phyloP scores from a whole-genome alignment of 1,140 invertebrate species.

The Varroa destructor region DNA sequence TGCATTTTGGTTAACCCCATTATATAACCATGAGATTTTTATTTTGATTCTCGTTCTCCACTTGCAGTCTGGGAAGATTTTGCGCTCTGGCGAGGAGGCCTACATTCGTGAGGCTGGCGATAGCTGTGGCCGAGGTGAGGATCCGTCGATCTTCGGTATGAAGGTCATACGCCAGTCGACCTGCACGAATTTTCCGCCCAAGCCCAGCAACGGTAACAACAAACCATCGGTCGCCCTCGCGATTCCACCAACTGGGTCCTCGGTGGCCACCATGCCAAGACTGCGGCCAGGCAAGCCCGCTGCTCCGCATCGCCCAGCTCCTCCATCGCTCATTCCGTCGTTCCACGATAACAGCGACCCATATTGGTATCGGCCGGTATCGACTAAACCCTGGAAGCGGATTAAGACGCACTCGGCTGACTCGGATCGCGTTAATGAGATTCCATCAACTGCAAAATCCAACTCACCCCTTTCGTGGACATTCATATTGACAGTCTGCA shows the following conservation, averaged over 20 bases:
- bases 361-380: conserved; percentile 21
- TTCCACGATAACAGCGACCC: conserved; percentile 23
- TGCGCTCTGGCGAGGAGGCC: conserved; percentile 49
- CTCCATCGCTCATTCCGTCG: neutral
- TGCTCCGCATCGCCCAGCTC: neutral
- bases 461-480: too few species aligned
- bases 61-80: conserved; percentile 47
- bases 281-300: neutral
- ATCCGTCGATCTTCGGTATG: conserved; percentile 53
- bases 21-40: too few species aligned
- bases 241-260: neutral
- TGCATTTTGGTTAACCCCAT: too few species aligned
- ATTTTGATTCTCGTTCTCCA: neutral
- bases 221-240: too few species aligned
- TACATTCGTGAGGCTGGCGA: conserved; percentile 57
- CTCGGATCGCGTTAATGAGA: conserved; percentile 21
- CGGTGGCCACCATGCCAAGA: neutral
- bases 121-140: conserved; percentile 52
- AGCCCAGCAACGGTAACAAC: neutral
- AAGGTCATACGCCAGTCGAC: conserved; percentile 42
- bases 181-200: conserved; percentile 1
- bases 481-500: too few species aligned
- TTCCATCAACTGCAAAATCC: neutral
- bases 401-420: conserved; percentile 12
- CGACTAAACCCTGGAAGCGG: conserved; percentile 25